phyloP scores from a whole-genome alignment of 1,140 invertebrate genomes.

The Drosophila ambigua region DNA sequence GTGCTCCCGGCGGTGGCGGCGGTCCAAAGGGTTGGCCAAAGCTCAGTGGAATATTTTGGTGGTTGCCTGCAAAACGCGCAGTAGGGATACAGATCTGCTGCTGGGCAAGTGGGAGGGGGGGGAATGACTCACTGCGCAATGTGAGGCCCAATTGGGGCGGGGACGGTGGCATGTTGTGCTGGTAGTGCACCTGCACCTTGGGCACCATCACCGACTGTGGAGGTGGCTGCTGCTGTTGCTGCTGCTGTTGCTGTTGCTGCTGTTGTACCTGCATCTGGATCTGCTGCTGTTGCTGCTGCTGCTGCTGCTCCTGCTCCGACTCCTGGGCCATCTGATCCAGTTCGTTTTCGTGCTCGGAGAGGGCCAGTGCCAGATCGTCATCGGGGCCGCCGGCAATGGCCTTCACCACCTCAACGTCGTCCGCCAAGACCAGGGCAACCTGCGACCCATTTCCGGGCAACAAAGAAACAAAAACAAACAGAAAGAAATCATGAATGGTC shows the following conservation, averaged over 20 bases:
- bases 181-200: slow-evolving; percentile 82
- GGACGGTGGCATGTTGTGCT: slow-evolving; percentile 85
- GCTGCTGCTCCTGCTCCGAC: slow-evolving; percentile 86
- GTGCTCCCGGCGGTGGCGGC: slow-evolving; percentile 84
- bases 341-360: slow-evolving; percentile 85
- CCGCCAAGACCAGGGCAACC: slow-evolving; percentile 69
- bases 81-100: background rate
- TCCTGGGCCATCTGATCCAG: slow-evolving; percentile 89
- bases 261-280: too few relatives aligned
- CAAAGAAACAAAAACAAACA: slow-evolving; percentile 4
- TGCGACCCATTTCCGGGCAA: slow-evolving; percentile 47
- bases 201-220: slow-evolving; percentile 72
- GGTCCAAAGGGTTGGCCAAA: slow-evolving; percentile 84
- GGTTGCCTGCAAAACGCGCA: slow-evolving; percentile 45
- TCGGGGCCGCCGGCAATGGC: slow-evolving; percentile 84
- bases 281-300: slow-evolving; percentile 83
- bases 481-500: slow-evolving; percentile 23
- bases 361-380: slow-evolving; percentile 66
- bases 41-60: slow-evolving; percentile 74
- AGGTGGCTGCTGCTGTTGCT: slow-evolving; percentile 85
- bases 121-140: slow-evolving; percentile 69
- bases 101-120: too few relatives aligned
- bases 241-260: slow-evolving; percentile 85
- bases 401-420: slow-evolving; percentile 88
- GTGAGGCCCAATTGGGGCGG: slow-evolving; percentile 78